Evolutionary conservation across 2,797 vertebrate genomes (phyloP), one percentile per base, ranked within the genome.

Genomic region (Pteropus rufus): DNA sequence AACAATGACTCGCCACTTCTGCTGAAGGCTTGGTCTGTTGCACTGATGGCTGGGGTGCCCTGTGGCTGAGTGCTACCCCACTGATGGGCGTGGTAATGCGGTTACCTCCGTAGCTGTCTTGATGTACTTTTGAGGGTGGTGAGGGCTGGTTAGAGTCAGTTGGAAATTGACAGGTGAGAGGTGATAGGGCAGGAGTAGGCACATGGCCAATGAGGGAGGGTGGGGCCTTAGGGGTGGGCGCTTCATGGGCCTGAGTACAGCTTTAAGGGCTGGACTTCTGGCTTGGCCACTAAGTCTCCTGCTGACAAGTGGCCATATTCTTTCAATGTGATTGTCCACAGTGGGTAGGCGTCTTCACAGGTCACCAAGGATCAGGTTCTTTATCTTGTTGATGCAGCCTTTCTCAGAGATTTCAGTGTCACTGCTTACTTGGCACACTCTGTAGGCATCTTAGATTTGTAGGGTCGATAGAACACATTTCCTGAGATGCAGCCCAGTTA

Each of bases 281-380:
- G 64, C 31, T 52, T 44, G 29, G 11, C 21, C 60, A 23, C 41
- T 24, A 39, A 14, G 19, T 29, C 36, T 6, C 3, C 44, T 70
- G 41, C 11, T 49, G 58, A n/a, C 19, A 10, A 24, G 26, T 1
- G 3, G 52, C 52, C 12, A 0, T 24, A 14, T 29, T 58, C 52
- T 73, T 52, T 72, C 10, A 0, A 2, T 75, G 34, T 41, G 26
- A 11, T 19, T 41, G 14, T 49, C 39, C 10, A 26, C 69, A 12
- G 26, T 18, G 12, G 10, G 31, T 7, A 6, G 4, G 6, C 0
- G 0, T 39, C 65, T 85, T n/a, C n/a, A 31, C 15, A 1, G 49
- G 60, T 14, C 62, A 16, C 2, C 75, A 4, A 4, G 67, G 49
- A 49, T 26, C 11, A 7, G 1, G 7, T 31, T 23, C 12, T 56